These are phyloP conservation scores for Poecilia wingei DNA, from an alignment of 2,797 vertebrate genomes.

Conservation along the genomic window DNA sequence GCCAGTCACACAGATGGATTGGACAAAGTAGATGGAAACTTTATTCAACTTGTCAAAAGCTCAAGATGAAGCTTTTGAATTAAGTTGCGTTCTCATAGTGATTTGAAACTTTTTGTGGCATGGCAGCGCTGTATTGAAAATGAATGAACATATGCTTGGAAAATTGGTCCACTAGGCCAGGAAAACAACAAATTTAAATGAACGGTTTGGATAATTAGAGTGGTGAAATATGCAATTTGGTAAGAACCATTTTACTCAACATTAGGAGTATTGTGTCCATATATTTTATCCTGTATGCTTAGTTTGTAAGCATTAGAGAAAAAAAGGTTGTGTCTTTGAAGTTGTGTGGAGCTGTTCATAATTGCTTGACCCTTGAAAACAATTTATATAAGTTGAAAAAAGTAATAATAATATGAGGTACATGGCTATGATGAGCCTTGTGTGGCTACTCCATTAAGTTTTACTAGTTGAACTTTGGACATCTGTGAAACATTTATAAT, in stretches of 20 bases:
- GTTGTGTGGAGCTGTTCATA: background rate
- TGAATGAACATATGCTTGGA: background rate
- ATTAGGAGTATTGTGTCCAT: background rate
- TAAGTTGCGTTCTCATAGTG: background rate
- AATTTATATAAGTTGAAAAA: background rate
- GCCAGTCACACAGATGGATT: background rate
- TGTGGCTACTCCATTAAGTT: background rate
- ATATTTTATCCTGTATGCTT: background rate
- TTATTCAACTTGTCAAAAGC: background rate
- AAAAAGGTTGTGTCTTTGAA: background rate
- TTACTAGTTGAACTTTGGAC: background rate
- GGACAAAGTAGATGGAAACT: background rate
- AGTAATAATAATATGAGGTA: background rate
- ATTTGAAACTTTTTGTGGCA: background rate
- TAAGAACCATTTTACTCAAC: background rate
- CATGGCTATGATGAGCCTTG: background rate
- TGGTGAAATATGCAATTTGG: background rate
- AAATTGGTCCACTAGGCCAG: background rate
- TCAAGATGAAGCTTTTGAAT: background rate
- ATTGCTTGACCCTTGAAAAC: background rate
- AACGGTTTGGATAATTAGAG: background rate
- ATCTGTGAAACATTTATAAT: background rate
- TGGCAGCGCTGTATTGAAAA: background rate
- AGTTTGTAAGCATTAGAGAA: background rate
- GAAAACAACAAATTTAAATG: background rate